These are phyloP conservation scores for Peromyscus eremicus DNA, from an alignment of 2,797 vertebrate species.

Conservation along the genomic window DNA sequence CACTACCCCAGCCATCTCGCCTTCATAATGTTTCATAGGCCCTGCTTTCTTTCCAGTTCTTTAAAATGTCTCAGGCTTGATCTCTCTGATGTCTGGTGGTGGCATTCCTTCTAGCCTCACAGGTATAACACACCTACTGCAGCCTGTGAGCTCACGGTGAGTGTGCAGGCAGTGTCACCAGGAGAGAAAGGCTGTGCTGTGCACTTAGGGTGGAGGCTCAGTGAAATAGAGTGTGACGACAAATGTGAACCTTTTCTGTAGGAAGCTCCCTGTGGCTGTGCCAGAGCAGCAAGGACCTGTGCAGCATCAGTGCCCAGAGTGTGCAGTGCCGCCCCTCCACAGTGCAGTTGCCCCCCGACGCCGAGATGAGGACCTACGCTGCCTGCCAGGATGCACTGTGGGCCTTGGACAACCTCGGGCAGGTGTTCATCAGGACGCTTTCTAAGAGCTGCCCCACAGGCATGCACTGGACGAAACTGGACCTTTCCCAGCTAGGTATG, in stretches of 20 bases:
- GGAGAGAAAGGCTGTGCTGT: too few species aligned
- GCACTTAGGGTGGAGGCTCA: not conserved
- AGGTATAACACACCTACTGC: accelerated
- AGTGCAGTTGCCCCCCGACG: constrained; percentile 92
- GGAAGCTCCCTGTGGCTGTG: constrained; percentile 97
- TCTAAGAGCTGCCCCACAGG: constrained; percentile 95
- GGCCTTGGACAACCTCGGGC: constrained; percentile 93
- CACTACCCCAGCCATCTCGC: accelerated
- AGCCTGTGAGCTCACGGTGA: not conserved
- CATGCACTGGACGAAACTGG: constrained; percentile 96
- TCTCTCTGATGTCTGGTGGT: not conserved
- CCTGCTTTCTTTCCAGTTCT: not conserved
- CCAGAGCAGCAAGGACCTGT: constrained; percentile 97
- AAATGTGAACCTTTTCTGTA: constrained; percentile 76
- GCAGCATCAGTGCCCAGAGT: constrained; percentile 94
- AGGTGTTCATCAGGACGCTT: constrained; percentile 94
- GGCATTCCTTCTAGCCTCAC: not conserved
- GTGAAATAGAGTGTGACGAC: not conserved
- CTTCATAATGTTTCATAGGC: accelerated
- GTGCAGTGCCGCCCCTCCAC: constrained; percentile 94
- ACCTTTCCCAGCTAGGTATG: constrained; percentile 97
- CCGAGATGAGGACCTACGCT: constrained; percentile 93
- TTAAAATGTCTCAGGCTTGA: not conserved
- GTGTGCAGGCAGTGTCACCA: not conserved
- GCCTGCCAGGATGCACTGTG: constrained; percentile 96